These are phyloP conservation scores for Chloropsis cyanopogon DNA, from an alignment of 2,113 vertebrate genomes.

Conservation along the genomic window DNA sequence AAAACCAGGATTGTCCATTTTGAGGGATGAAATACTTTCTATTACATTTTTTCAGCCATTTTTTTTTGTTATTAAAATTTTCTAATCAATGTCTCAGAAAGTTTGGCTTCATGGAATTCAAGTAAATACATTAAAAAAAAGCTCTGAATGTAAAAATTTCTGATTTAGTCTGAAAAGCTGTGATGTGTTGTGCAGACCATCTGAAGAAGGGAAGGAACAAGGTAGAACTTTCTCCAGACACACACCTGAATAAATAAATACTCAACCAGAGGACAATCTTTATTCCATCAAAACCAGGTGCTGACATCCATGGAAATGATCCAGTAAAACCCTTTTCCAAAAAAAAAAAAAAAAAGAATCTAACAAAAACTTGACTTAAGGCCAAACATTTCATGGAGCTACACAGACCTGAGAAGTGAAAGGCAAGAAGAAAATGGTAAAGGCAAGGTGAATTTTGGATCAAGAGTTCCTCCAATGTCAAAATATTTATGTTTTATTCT, in stretches of 20 bases:
- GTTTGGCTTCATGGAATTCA: not conserved
- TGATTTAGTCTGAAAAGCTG: not conserved
- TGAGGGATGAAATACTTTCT: accelerated
- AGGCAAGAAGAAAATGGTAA: not conserved
- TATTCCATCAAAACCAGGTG: not conserved
- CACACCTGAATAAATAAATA: not conserved
- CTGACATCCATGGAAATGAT: not conserved
- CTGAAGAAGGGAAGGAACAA: not conserved
- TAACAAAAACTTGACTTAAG: not conserved
- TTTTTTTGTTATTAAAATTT: not conserved
- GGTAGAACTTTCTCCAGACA: not conserved
- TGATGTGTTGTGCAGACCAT: not conserved
- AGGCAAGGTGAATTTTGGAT: not conserved
- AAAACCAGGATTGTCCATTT: not conserved
- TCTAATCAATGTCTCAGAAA: not conserved
- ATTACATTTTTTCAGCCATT: not conserved
- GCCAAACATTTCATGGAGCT: not conserved
- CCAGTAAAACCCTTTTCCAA: not conserved
- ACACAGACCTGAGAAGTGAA: not conserved
- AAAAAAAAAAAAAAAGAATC: not conserved
- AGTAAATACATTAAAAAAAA: not conserved
- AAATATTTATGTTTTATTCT: constrained; percentile 15
- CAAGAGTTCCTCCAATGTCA: not conserved
- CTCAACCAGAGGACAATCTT: not conserved
- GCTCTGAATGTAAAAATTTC: not conserved